Evolutionary conservation across 2,888 invertebrate genomes (phyloP).

Genomic region (Xiphydria camelus): DNA sequence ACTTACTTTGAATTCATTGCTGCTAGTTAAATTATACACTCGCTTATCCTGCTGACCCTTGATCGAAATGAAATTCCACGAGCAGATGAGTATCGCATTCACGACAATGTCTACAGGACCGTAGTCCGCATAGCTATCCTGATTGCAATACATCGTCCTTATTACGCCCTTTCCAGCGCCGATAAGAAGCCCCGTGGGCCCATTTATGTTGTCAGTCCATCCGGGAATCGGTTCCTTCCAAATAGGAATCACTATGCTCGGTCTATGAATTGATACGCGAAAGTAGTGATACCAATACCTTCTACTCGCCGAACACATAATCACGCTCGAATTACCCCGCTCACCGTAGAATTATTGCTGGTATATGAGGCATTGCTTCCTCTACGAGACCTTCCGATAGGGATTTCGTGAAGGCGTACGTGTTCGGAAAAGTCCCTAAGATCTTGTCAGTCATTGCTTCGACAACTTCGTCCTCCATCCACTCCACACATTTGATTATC

Average conservation of each 20-base stretch:
- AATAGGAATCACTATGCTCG: slow-evolving; percentile 75
- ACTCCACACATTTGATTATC: slow-evolving; percentile 76
- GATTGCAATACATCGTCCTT: slow-evolving; percentile 84
- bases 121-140: slow-evolving; percentile 77
- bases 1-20: slow-evolving; percentile 72
- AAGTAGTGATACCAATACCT: no score
- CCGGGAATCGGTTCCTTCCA: slow-evolving; percentile 84
- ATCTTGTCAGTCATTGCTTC: slow-evolving; percentile 69
- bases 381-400: slow-evolving; percentile 83
- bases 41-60: slow-evolving; percentile 60
- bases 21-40: slow-evolving; percentile 78
- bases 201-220: slow-evolving; percentile 93
- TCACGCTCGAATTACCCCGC: no score
- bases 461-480: slow-evolving; percentile 75
- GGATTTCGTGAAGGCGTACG: slow-evolving; percentile 93
- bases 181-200: slow-evolving; percentile 83
- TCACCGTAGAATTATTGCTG: slow-evolving; percentile 82
- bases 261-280: no score
- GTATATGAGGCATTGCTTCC: slow-evolving; percentile 76
- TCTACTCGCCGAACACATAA: no score
- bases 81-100: slow-evolving; percentile 70
- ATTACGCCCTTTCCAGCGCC: slow-evolving; percentile 86
- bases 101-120: slow-evolving; percentile 81
- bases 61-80: slow-evolving; percentile 68
- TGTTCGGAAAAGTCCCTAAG: slow-evolving; percentile 80